Base-by-base conservation (phyloP, 2,797 vertebrate genomes). In the Parambassis ranga region DNA sequence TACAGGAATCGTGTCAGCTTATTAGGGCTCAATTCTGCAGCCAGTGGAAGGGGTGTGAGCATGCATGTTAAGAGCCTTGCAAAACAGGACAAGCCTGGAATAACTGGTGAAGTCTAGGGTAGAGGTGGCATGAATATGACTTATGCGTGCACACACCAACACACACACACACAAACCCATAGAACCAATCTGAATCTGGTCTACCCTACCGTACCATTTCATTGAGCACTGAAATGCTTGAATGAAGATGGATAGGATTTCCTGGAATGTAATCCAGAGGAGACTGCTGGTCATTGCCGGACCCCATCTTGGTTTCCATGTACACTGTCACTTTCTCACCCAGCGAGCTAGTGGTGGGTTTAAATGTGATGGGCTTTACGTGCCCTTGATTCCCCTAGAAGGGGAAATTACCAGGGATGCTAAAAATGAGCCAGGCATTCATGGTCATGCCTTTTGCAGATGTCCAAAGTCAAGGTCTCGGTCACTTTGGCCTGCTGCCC, bases 201-300 rank as follows among this genome's bases (percentile, higher is more conserved):
- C 72, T 74, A 71, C 49, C 69, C 68, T 36, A 63, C 75, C 65
- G 66, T 65, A 75, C 69, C 55, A 79, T 88, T 85, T 77, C 80
- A 86, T 70, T 81, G 75, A 81, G 75, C 85, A 82, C 46, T 71
- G 83, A 82, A 76, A 83, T 82, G 74, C 64, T 72, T 84, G 77
- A 90, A 90, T 84, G 81, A 90, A 89, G 86, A 91, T 83, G 71
- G 87, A 89, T 88, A 81, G 75, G 70, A 86, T 82, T 87, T 87
- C 73, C 73, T 43, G 55, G 59, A 89, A 89, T 79, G 75, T 62
- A 89, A 87, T 89, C 84, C 71, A 14, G 55, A 74, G 65, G 63
- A 71, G 81, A 75, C 76, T 63, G 62, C 69, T 77, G 61, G 67
- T 85, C 82, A 82, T 83, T 85, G 80, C 79, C 49, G 62, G 83